These are phyloP conservation scores for Chlorospingus semifuscus DNA, from an alignment of 2,797 vertebrate genomes.

Conservation along the genomic window DNA sequence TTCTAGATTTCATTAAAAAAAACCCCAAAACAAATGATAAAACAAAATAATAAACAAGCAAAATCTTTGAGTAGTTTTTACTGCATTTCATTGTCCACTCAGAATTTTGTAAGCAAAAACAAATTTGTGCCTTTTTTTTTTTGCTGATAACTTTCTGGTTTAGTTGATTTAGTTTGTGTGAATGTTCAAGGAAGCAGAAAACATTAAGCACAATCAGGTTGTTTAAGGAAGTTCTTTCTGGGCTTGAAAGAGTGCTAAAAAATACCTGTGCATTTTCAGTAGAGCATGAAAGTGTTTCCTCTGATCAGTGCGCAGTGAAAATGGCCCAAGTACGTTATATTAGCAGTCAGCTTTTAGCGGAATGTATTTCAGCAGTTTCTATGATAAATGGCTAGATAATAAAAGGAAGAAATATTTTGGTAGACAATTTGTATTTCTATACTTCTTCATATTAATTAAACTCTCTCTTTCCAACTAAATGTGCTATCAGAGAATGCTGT, in stretches of 20 bases:
- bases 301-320: background rate
- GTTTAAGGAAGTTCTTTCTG: background rate
- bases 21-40: fast-evolving
- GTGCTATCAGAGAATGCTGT: background rate
- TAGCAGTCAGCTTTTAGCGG: background rate
- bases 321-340: fast-evolving
- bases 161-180: background rate
- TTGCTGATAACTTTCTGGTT: background rate
- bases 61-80: background rate
- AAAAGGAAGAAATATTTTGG: background rate
- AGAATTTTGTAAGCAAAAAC: background rate
- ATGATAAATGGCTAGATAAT: background rate
- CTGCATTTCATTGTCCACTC: background rate
- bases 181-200: background rate
- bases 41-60: background rate
- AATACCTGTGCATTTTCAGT: background rate
- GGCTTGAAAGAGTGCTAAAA: background rate
- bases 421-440: background rate
- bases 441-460: background rate
- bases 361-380: background rate
- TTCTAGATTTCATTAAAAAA: background rate
- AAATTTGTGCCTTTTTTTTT: background rate
- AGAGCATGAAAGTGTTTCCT: background rate
- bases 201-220: background rate
- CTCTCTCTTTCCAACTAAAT: background rate